A percentile compares a stretch with the other conserved stretches of the same genome.
Conservation (phyloP, 2,113 vertebrate species). For the Zapus hudsonius region DNA sequence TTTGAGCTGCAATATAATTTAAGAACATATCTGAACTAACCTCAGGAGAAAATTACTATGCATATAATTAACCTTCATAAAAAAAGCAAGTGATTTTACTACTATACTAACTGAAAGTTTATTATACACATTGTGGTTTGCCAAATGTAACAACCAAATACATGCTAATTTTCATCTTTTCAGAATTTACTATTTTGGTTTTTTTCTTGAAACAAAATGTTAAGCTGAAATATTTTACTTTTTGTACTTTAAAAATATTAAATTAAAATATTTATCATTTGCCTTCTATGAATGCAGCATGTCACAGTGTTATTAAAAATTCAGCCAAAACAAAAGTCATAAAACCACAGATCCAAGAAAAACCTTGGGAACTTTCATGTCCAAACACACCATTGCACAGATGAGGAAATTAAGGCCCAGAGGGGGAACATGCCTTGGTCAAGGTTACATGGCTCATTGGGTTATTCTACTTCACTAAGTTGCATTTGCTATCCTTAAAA, state of each 20-base stretch:
- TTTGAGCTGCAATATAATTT: not conserved
- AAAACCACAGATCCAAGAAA: not conserved
- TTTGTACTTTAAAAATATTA: conserved; percentile 32
- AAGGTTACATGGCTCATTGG: not conserved
- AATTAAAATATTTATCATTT: too few relatives aligned
- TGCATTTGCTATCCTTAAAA: conserved; percentile 11
- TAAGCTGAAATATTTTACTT: not conserved
- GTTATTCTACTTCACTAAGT: not conserved
- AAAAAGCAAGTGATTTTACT: not conserved
- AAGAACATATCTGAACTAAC: not conserved
- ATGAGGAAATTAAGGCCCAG: conserved; percentile 23
- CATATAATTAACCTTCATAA: not conserved
- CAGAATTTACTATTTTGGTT: too few relatives aligned
- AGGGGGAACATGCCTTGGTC: not conserved
- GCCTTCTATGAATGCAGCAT: too few relatives aligned
- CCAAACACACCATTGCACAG: conserved; percentile 18
- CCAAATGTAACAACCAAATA: too few relatives aligned
- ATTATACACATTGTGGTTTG: too few relatives aligned
- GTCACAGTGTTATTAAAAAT: too few relatives aligned
- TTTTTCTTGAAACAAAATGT: not conserved
- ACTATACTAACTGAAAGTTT: too few relatives aligned
- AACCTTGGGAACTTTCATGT: not conserved
- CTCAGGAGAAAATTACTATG: not conserved
- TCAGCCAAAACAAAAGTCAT: conserved; percentile 6
- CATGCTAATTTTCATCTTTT: too few relatives aligned